Base-by-base conservation (phyloP, 2,797 vertebrate species). In the Ptychadena robeensis region DNA sequence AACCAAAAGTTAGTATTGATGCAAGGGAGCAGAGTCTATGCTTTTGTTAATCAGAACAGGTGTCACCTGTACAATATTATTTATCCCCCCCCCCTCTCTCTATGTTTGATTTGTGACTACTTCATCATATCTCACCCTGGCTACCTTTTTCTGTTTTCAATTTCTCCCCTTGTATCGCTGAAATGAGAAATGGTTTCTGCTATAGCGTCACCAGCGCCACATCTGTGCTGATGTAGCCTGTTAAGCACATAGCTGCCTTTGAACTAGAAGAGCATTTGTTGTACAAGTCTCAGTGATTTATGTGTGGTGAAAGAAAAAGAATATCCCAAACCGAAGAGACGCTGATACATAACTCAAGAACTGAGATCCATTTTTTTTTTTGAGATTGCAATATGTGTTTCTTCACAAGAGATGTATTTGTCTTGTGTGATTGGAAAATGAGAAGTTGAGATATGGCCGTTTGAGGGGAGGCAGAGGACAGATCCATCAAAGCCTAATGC, bases 141-240 rank as follows among this genome's bases (percentile, higher is more conserved):
- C 31, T 65, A 57, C 65, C n/a, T 70, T 48, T n/a, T 44, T 79
- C 68, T 79, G 38, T 57, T 83, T 65, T 59, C 67, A 66, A 59
- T 83, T 79, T 28, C 30, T 81, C 32, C 34, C 18, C 61, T 71
- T 32, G 35, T 66, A 37, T 40, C 40, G 37, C 61, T 59, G 30
- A 38, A 15, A 15, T 35, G 57, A 30, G n/a, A 37, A 78, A 34
- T 30, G 64, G 35, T 14, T 27, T 71, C 9, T 48, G 53, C 12
- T 38, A 78, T 65, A 78, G 67, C 67, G 37, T 27, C 22, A 22
- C 30, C 34, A 40, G 57, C 59, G n/a, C 12, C 59, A 78, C 68
- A 79, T 65, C 74, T 83, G 81, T 71, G 59, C 71, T 34, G 31
- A 18, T 31, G 59, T 32, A 40, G 59, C 18, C 71, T 79, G 25